Evolutionary conservation across 1,140 invertebrate genomes (phyloP).

Genomic region (Drosophila athabasca): DNA sequence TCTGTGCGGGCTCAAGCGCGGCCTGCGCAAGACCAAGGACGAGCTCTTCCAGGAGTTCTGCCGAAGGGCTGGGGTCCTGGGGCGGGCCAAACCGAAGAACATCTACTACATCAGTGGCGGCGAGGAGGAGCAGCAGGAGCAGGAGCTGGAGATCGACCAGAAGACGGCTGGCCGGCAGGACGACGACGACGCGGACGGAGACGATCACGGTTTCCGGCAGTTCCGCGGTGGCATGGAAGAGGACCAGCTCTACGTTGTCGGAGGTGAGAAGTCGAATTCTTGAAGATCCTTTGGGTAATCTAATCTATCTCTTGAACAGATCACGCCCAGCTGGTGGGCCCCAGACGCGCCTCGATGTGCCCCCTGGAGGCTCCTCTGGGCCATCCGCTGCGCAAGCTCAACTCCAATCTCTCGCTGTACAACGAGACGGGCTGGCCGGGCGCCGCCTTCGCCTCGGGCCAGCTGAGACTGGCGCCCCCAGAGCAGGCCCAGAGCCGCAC

Average conservation of each 20-base stretch:
- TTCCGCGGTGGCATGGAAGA: constrained; percentile 54
- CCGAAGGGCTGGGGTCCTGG: constrained; percentile 58
- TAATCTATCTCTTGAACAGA: constrained; percentile 19
- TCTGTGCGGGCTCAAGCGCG: constrained; percentile 71
- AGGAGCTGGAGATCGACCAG: background rate
- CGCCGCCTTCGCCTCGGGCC: constrained; percentile 27
- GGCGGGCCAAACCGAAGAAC: constrained; percentile 74
- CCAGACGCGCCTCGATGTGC: constrained; percentile 60
- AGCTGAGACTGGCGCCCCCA: constrained; percentile 8
- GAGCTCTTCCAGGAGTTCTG: constrained; percentile 81
- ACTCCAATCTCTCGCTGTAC: constrained; percentile 75
- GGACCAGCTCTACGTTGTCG: constrained; percentile 70
- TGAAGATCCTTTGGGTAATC: background rate
- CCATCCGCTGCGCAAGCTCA: constrained; percentile 52
- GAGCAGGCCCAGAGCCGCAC: constrained; percentile 74
- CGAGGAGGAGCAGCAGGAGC: constrained; percentile 31
- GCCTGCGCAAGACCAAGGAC: constrained; percentile 78
- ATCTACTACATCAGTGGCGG: constrained; percentile 74
- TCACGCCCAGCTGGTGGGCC: constrained; percentile 49
- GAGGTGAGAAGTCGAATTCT: constrained; percentile 40
- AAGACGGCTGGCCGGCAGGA: constrained; percentile 5
- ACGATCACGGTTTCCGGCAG: constrained; percentile 66
- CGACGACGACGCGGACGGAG: constrained; percentile 51
- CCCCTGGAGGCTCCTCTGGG: constrained; percentile 39
- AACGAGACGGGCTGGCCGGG: constrained; percentile 45